Evolutionary conservation across 2,113 vertebrate genomes (phyloP).

Genomic region (Syngnathus typhle): DNA sequence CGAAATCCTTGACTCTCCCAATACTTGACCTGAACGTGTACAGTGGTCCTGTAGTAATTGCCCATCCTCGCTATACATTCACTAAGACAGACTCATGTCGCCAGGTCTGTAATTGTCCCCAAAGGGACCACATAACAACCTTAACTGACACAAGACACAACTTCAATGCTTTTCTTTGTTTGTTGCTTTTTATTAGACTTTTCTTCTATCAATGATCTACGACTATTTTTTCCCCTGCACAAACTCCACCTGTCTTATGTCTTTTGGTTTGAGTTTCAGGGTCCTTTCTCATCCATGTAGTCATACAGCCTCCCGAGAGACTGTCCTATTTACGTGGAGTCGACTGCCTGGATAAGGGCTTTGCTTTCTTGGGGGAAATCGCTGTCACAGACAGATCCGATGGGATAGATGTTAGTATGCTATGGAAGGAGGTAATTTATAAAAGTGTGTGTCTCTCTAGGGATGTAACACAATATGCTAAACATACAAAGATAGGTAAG

Average conservation of each 20-base stretch:
- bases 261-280: slow-evolving; percentile 24
- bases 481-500: slow-evolving; percentile 2
- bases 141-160: slow-evolving; percentile 40
- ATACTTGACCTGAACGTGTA: not conserved
- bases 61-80: not conserved
- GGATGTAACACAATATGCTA: not conserved
- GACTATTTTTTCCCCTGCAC: not conserved
- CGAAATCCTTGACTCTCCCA: too few relatives aligned
- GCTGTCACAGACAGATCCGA: slow-evolving; percentile 1
- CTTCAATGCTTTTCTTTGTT: slow-evolving; percentile 10
- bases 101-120: slow-evolving; percentile 63
- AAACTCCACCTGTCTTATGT: not conserved
- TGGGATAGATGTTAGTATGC: not conserved
- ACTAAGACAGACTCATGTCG: slow-evolving; percentile 9
- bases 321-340: slow-evolving; percentile 24
- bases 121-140: slow-evolving; percentile 52
- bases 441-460: not conserved
- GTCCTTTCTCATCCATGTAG: slow-evolving; percentile 19
- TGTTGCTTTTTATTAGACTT: slow-evolving; percentile 24
- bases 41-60: not conserved
- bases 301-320: slow-evolving; percentile 30
- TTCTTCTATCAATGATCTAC: slow-evolving; percentile 25
- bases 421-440: not conserved
- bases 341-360: slow-evolving; percentile 29
- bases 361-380: slow-evolving; percentile 15